A percentile compares a stretch with the other conserved stretches of the same genome.
Evolutionary conservation across 2,888 invertebrate genomes (phyloP).

Genomic region (Papilio demoleus): DNA sequence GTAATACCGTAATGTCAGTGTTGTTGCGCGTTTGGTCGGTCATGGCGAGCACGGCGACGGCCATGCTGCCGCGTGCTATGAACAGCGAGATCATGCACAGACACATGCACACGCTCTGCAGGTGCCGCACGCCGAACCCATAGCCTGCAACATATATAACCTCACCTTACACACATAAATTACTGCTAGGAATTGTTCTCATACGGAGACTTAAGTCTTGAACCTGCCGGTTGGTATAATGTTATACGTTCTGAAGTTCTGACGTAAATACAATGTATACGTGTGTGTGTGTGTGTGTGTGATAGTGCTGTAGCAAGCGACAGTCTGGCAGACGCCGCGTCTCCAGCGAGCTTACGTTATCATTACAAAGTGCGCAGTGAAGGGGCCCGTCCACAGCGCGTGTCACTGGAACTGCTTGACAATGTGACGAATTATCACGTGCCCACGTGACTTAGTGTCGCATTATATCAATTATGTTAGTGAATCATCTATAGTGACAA

Average conservation of each 20-base stretch:
- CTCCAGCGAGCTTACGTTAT: slow-evolving; percentile 7
- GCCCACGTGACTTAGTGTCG: background rate
- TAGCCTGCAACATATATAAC: slow-evolving; percentile 31
- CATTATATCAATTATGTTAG: background rate
- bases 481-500: background rate
- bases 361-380: background rate
- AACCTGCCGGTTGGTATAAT: too few species aligned
- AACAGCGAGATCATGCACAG: slow-evolving; percentile 55
- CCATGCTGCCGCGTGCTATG: slow-evolving; percentile 68
- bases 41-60: slow-evolving; percentile 75
- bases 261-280: too few species aligned
- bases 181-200: background rate
- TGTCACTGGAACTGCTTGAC: background rate
- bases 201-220: too few species aligned
- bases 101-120: slow-evolving; percentile 66
- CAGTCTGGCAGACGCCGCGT: background rate
- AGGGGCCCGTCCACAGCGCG: background rate
- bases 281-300: background rate
- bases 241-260: too few species aligned
- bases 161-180: background rate
- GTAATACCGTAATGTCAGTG: slow-evolving; percentile 29
- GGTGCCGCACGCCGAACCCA: slow-evolving; percentile 61
- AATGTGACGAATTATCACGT: background rate
- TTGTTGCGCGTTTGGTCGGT: slow-evolving; percentile 46
- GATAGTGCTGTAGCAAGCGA: background rate